Conservation (phyloP, 1,140 invertebrate species). For the Brachionus rubens region DNA sequence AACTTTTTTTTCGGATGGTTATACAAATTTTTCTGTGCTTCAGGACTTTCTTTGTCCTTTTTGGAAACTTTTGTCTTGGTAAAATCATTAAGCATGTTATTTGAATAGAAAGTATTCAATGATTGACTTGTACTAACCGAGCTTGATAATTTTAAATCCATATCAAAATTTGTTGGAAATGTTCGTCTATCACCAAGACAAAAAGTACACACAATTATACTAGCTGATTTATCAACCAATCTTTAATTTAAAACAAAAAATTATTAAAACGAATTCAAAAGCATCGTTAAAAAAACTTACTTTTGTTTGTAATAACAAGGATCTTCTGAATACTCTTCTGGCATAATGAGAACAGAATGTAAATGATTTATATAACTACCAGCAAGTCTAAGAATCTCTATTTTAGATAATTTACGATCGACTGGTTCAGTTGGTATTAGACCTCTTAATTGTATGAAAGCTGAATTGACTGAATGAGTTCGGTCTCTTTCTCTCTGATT, state of each 20-base stretch:
- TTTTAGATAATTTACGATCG: conserved; percentile 79
- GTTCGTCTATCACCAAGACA: conserved; percentile 36
- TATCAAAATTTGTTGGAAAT: neutral
- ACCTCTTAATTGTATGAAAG: conserved; percentile 82
- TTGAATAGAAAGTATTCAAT: neutral
- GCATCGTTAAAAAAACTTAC: neutral
- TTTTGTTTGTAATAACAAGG: conserved; percentile 41
- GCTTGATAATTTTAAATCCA: neutral
- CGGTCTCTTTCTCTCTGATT: conserved; percentile 68
- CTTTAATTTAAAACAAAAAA: neutral
- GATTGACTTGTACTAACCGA: neutral
- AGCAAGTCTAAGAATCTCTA: conserved; percentile 63
- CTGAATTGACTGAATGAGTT: conserved; percentile 90
- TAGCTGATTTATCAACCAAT: conserved; percentile 19
- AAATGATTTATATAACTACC: conserved; percentile 61
- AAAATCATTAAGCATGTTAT: neutral
- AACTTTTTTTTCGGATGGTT: neutral
- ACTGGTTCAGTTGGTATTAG: conserved; percentile 91
- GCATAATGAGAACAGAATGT: conserved; percentile 31
- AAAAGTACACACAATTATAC: conserved; percentile 40
- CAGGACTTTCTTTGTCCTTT: too few species aligned
- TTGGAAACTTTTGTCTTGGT: too few species aligned
- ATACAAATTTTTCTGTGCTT: neutral
- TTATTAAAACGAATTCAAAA: neutral
- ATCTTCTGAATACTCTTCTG: conserved; percentile 19